A percentile compares a stretch with the other conserved stretches of the same genome.
Conservation (phyloP, 2,113 vertebrate genomes). For the Spheniscus mendiculus region DNA sequence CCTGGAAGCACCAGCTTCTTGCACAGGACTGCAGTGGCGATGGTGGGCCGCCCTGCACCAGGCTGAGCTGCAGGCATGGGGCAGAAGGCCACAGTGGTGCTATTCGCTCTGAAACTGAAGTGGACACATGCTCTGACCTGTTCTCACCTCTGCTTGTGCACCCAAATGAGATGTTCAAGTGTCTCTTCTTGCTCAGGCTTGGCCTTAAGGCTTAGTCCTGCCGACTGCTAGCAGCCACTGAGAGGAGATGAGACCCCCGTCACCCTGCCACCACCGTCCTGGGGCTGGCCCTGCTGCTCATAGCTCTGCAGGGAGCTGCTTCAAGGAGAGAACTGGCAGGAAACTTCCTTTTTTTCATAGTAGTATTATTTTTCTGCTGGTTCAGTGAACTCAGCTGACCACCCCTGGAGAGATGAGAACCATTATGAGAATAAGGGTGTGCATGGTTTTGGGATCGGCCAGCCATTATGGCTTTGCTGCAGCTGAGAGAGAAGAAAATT, state of each 20-base stretch:
- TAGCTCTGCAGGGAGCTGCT: neutral
- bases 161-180: neutral
- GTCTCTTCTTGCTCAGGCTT: neutral
- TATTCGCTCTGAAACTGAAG: neutral
- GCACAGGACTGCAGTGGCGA: fast-evolving
- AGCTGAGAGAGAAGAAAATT: neutral
- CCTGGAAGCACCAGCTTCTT: neutral
- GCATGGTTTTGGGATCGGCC: neutral
- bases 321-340: neutral
- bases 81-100: neutral
- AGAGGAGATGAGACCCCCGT: fast-evolving
- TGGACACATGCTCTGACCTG: fast-evolving
- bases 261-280: too few relatives aligned
- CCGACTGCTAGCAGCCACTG: neutral
- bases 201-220: neutral
- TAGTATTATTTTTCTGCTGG: neutral
- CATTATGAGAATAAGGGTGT: neutral
- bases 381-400: neutral
- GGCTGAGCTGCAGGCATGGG: neutral
- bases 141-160: neutral
- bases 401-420: neutral
- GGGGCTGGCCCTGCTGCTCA: too few relatives aligned
- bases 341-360: neutral
- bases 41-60: neutral
- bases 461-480: neutral